A percentile compares a stretch with the other conserved stretches of the same genome.
These are phyloP conservation scores for Lasioglossum leucozonium DNA, from an alignment of 2,888 invertebrate genomes.

Conservation along the genomic window DNA sequence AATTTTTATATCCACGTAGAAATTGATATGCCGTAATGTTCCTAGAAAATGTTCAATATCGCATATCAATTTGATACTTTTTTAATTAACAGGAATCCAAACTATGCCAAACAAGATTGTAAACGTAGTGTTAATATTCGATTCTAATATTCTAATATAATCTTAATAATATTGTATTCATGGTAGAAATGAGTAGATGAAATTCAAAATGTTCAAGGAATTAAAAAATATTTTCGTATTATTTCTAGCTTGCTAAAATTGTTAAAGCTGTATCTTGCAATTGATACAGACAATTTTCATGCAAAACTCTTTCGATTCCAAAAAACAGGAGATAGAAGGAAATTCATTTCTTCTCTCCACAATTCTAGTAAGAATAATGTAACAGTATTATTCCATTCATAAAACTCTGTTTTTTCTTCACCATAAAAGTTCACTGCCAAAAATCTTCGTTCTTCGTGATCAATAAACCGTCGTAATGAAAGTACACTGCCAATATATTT, in stretches of 20 bases:
- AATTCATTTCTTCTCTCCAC: too few relatives aligned
- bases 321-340: too few relatives aligned
- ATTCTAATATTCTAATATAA: too few relatives aligned
- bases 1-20: slow-evolving; percentile 10
- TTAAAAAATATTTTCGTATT: not conserved
- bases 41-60: not conserved
- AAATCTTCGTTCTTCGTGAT: not conserved
- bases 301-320: too few relatives aligned
- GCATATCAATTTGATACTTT: too few relatives aligned
- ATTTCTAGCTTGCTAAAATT: not conserved
- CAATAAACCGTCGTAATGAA: not conserved
- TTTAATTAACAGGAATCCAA: too few relatives aligned
- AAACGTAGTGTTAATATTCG: too few relatives aligned
- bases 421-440: not conserved
- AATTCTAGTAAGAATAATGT: too few relatives aligned
- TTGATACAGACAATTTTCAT: too few relatives aligned
- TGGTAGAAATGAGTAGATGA: not conserved
- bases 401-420: not conserved
- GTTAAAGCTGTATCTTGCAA: not conserved
- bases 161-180: too few relatives aligned
- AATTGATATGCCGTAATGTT: not conserved
- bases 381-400: too few relatives aligned
- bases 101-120: not conserved
- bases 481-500: not conserved
- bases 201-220: not conserved